Conservation (phyloP, 1,140 invertebrate species). For the Cydia fagiglandana region DNA sequence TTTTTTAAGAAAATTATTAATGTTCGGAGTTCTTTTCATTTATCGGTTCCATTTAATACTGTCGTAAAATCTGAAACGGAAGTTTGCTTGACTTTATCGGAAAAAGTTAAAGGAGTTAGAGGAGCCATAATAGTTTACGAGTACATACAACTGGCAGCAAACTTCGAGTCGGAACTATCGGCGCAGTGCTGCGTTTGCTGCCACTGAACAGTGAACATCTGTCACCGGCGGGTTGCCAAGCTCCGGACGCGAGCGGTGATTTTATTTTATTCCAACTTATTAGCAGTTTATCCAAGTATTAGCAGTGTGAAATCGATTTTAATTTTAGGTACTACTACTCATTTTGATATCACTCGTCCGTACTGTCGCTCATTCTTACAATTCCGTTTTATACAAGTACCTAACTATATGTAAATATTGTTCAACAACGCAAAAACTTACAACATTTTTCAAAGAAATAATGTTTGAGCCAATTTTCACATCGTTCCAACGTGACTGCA, state of each 20-base stretch:
- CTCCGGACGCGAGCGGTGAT: not conserved
- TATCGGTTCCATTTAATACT: not conserved
- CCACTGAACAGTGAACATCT: slow-evolving; percentile 1
- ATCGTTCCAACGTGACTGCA: no score
- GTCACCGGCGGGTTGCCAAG: not conserved
- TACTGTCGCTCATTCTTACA: no score
- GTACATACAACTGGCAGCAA: not conserved
- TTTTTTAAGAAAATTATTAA: not conserved
- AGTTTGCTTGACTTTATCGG: slow-evolving; percentile 6
- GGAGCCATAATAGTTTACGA: slow-evolving; percentile 15
- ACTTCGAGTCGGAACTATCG: not conserved
- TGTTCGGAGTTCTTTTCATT: not conserved
- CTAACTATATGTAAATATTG: no score
- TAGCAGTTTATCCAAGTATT: not conserved
- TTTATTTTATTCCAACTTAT: not conserved
- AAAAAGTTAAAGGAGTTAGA: slow-evolving; percentile 5
- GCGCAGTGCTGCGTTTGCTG: not conserved
- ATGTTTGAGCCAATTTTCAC: no score
- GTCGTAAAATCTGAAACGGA: not conserved
- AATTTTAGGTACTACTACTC: no score
- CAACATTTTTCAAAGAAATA: no score
- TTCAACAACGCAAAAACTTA: no score
- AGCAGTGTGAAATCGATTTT: no score
- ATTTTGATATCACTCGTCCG: no score
- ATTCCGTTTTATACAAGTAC: no score